Base-by-base conservation (phyloP, 2,888 invertebrate genomes). In the Machimus atricapillus region DNA sequence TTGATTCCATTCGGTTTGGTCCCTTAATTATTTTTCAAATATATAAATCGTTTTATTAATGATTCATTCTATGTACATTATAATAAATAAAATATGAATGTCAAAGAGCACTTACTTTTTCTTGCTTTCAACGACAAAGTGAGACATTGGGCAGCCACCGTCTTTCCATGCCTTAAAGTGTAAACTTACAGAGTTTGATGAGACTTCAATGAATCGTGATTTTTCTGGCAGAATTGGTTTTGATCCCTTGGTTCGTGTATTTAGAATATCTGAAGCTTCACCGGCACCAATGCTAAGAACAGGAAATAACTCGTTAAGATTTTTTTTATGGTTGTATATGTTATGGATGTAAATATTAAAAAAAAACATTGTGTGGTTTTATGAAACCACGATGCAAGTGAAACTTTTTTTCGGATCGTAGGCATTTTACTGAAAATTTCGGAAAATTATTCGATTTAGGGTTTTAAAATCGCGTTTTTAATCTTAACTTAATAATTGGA, bases 51-150 rank as follows among this genome's bases (percentile, higher is more conserved):
- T 81, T 31, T 87, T 85, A 23, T 43, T 86, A 74, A 27, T 66
- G 9, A 7, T 6, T 12, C 4, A 66, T 12, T 66, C 27, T 8
- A 19, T n/a, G n/a, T n/a, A n/a, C n/a, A 23, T 12, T 40, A 40
- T 66, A 8, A 12, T 23, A 8, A 66, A 23, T 9, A 5, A 16
- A 66, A 9, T 58, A 58, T 19, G 12, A 27, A 66, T 23, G 19
- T 78, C 34, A 16, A 23, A 12, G 88, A 66, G 56, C 43, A 91
- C 93, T 93, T 93, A 97, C 97, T 97, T 97, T 92, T 97, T 97
- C 93, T 97, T 97, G 91, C 98, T 97, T 93, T 98, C 98, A 82
- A 98, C 97, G 89, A 98, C 98, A 92, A 98, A 98, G 92, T 98
- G 97, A 89, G 96, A 95, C 97, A 99, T 98, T 23, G 98, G 97